Percentiles rank a stretch among this genome's conserved stretches.
phyloP scores from a whole-genome alignment of 2,797 vertebrate species.

The Psittacula derbiana region DNA sequence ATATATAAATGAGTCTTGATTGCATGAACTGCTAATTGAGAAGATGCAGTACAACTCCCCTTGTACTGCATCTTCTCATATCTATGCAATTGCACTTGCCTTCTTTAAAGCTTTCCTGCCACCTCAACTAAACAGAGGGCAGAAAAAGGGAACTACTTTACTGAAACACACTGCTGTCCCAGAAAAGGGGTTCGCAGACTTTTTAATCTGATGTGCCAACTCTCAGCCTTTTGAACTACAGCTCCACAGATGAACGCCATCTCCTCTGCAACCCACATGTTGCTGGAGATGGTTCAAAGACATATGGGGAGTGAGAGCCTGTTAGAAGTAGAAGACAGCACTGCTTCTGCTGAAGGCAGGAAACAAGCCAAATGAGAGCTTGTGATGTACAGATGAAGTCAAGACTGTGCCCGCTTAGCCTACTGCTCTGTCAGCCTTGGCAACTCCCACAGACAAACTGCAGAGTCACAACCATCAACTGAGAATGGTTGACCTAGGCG shows the following conservation, averaged over 20 bases:
- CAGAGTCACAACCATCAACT: not conserved
- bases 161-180: not conserved
- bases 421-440: not conserved
- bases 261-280: conserved; percentile 14
- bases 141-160: not conserved
- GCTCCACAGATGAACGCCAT: not conserved
- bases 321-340: not conserved
- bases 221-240: not conserved
- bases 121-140: not conserved
- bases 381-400: not conserved
- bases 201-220: not conserved
- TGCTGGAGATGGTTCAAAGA: conserved; percentile 37
- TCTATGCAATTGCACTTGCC: not conserved
- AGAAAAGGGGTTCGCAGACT: not conserved
- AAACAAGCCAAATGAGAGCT: not conserved
- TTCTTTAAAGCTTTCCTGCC: not conserved
- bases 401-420: not conserved
- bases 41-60: not conserved
- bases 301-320: conserved; percentile 37
- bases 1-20: not conserved
- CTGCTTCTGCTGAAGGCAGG: not conserved
- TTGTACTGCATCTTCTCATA: not conserved
- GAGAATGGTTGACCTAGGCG: not conserved
- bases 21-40: not conserved
- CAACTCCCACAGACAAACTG: not conserved